These are phyloP conservation scores for Dermolepida albohirtum DNA, from an alignment of 2,888 invertebrate genomes.

Conservation along the genomic window DNA sequence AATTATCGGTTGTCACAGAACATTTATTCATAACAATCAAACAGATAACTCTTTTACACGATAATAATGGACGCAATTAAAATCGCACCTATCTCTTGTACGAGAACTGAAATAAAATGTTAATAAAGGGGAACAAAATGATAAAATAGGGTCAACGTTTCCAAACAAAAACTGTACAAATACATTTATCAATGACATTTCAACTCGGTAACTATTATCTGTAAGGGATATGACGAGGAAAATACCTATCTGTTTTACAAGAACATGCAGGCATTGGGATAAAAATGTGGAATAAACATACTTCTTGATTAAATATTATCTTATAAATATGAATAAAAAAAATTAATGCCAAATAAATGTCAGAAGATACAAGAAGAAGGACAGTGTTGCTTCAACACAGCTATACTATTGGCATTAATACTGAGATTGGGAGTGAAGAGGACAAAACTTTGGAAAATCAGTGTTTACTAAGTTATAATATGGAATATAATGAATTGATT, in stretches of 20 bases:
- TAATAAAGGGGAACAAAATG: too few relatives aligned
- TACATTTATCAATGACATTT: constrained; percentile 29
- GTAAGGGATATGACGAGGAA: neutral
- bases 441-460: constrained; percentile 26
- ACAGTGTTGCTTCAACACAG: constrained; percentile 32
- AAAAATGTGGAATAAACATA: constrained; percentile 7
- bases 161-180: constrained; percentile 2
- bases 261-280: neutral
- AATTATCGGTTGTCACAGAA: too few relatives aligned
- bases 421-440: constrained; percentile 34
- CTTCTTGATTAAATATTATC: neutral
- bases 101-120: too few relatives aligned
- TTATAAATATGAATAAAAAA: neutral
- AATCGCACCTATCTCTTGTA: too few relatives aligned
- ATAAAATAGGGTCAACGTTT: constrained; percentile 8
- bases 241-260: constrained; percentile 13
- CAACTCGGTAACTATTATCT: constrained; percentile 20
- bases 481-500: constrained; percentile 47
- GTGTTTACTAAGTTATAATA: constrained; percentile 51
- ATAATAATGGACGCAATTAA: too few relatives aligned
- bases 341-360: constrained; percentile 14
- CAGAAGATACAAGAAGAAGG: constrained; percentile 2
- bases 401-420: constrained; percentile 43
- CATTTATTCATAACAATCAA: too few relatives aligned
- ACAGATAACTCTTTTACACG: too few relatives aligned